Conservation (phyloP, 2,113 vertebrate species). For the Daubentonia madagascariensis region DNA sequence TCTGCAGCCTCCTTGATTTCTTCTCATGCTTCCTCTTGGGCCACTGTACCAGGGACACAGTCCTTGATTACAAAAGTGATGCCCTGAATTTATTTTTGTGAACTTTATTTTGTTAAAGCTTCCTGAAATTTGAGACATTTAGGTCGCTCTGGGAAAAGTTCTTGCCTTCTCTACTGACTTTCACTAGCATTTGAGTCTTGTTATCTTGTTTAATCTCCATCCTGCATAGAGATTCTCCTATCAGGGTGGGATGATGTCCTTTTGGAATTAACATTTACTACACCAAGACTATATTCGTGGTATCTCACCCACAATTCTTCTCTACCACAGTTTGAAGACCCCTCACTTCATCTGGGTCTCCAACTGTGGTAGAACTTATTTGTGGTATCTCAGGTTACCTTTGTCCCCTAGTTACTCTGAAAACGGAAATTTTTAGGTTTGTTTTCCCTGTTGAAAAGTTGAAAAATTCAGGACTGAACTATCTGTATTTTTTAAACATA, state of each 20-base stretch:
- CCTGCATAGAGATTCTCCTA: background rate
- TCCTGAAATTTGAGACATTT: background rate
- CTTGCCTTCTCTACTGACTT: background rate
- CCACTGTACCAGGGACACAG: fast-evolving
- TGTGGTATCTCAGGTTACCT: background rate
- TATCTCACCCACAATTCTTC: background rate
- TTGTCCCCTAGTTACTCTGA: background rate
- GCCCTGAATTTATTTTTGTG: background rate
- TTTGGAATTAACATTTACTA: background rate
- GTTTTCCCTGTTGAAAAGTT: background rate
- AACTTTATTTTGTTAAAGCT: background rate
- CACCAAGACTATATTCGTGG: background rate
- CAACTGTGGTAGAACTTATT: background rate
- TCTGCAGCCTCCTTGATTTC: background rate
- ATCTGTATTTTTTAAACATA: background rate
- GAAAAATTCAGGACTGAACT: background rate
- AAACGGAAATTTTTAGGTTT: background rate
- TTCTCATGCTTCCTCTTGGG: fast-evolving
- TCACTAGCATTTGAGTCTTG: background rate
- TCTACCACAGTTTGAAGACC: fast-evolving
- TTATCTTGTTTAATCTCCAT: too few relatives aligned
- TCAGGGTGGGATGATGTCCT: background rate
- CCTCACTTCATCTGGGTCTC: background rate
- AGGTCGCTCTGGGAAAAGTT: background rate
- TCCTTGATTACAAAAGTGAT: background rate